A percentile compares a stretch with the other conserved stretches of the same genome.
Conservation (phyloP, 1,140 invertebrate species). For the Drosophila willistoni region DNA sequence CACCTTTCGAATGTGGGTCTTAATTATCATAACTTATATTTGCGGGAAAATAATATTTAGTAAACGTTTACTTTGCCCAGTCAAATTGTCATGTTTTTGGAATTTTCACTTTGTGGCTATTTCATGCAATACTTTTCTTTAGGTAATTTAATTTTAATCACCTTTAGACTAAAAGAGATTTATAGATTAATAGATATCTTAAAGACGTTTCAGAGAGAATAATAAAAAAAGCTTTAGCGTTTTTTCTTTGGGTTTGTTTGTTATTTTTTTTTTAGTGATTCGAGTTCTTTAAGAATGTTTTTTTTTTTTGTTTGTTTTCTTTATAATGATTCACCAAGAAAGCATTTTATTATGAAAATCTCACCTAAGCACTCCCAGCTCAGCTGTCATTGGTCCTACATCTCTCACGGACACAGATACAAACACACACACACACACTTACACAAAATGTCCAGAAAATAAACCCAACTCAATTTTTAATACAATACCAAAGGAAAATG, state of each 20-base stretch:
- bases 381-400: constrained; percentile 9
- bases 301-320: not conserved
- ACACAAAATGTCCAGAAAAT: constrained; percentile 24
- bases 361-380: constrained; percentile 16
- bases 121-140: no score
- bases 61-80: no score
- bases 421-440: constrained; percentile 12
- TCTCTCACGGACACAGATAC: not conserved
- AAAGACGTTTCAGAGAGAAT: no score
- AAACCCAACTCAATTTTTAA: constrained; percentile 61
- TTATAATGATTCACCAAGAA: not conserved
- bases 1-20: no score
- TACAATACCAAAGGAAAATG: constrained; percentile 32
- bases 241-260: not conserved
- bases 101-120: no score
- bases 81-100: no score
- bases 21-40: no score
- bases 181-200: no score
- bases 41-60: no score
- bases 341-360: constrained; percentile 13
- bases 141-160: no score
- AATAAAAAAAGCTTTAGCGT: not conserved
- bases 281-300: not conserved
- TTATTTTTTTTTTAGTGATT: not conserved
- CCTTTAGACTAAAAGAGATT: no score